Base-by-base conservation (phyloP, 1,140 invertebrate species). In the Ephestia elutella region DNA sequence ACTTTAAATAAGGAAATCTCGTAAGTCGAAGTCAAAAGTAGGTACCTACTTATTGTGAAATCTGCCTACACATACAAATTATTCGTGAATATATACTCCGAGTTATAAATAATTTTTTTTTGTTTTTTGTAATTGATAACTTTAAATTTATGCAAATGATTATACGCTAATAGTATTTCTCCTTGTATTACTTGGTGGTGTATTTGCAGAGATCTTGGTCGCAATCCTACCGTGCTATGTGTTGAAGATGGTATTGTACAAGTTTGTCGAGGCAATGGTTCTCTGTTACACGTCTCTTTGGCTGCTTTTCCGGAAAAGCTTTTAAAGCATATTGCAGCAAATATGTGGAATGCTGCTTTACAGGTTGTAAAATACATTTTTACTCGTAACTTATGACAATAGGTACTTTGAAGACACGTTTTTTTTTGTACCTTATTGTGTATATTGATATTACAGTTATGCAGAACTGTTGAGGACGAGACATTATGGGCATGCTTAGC, bases 401-500 rank as follows among this genome's bases (percentile, higher is more conserved):
- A 32, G 30, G 8, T 32, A 11, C 11, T 8, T 1, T 32, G 9
- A 32, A 7, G 4, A 2, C 49, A 50, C 20, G 0, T 50, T 7
- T 9, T 25, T 25, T 25, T 7, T 25, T 25, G 21, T 25, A 3
- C 21, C n/a, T n/a, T 3, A 25, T 3, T 2, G 21, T 7, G 2
- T 50, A 20, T 59, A 38, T 32, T 35, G 30, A 53, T 48, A 10
- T 74, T 68, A 48, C 68, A 90, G 83, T 68, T 89, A 5, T 89
- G 87, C 60, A 70, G 85, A 8, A 86, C 87, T 9, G 85, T 90
- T 44, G 86, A 94, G 92, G 95, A 96, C 72, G 93, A 95, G 66
- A 92, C 92, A 32, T 82, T 98, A 15, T 99, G 97, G 97, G 94
- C 96, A 0, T 96, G 95, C 71, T 89, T 98, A 63, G 97, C 97